Base-by-base conservation (phyloP, 2,888 invertebrate species). In the Acrocera orbiculus region DNA sequence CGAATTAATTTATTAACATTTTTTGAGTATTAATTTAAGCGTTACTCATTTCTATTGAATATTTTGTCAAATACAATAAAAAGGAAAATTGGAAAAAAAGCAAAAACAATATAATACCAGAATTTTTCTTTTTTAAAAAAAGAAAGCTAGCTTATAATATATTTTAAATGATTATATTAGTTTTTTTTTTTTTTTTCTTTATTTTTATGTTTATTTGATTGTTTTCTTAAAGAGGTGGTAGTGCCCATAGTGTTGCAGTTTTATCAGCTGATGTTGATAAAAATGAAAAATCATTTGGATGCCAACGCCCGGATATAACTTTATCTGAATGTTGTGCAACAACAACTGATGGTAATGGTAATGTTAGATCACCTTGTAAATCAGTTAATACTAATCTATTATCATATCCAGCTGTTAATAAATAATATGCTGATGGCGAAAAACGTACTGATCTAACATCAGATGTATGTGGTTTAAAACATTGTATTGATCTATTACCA, bases 271-370 rank as follows among this genome's bases (percentile, higher is more conserved):
- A 86, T 6, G 92, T 87, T 37, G 86, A 89, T 38, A 93, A 67
- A 64, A 93, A 95, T 7, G 89, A 85, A 62, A 93, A 89, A 56
- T 93, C 92, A 38, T 79, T 73, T 2, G 93, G 92, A 56, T 95
- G 93, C 92, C 93, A 93, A 45, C 90, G 73, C 35, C 86, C 90
- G 25, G 92, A 90, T 47, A 93, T 92, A 19, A 89, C 89, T 66
- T 95, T 93, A 64, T 95, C 93, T 39, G 79, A 75, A 52, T 95
- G 93, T 41, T 89, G 81, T 7, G 90, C 92, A 3, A 93, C 92
- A 0, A 86, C 83, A 16, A 93, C 86, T 52, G 89, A 89, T 8
- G 87, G 89, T 45, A 93, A 63, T 1, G 89, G 76, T 55, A 82
- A 76, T 13, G 89, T 85, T 43, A 95, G 64, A 59, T 95, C 92